Evolutionary conservation across 30 jellyfish, hydroid and myxozoan genomes (phyloP), one percentile per base, ranked within the genome.

Genomic region (Aurelia coerulea): DNA sequence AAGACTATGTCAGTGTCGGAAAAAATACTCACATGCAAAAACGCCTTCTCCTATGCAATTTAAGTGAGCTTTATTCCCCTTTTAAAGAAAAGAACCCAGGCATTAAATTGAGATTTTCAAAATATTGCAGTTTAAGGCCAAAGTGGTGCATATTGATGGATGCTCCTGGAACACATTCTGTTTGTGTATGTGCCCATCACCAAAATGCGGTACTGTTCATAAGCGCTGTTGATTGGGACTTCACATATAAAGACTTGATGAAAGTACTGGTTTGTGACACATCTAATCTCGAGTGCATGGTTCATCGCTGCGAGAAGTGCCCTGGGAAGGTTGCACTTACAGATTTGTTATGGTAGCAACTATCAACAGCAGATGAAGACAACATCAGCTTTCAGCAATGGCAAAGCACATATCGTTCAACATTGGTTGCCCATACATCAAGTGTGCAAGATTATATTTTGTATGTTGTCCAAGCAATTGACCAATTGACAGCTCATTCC

Each of bases 121-220:
- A 74, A 69, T 90, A 72, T 63, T 89, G 95, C 78, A 83, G 35
- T 32, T 69, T 80, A 58, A 58, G 97, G 80, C 96, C 97, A 17
- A 80, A 88, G 73, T 88, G 95, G 90, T 88, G 97, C 65, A 67
- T 81, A 29, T 58, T 89, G 18, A 69, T 91, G 10, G 90, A 90
- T 35, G 46, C 88, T 32, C 71, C 89, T 11, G 97, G 97, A 42
- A 81, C 95, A 34, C 97, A 82, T 75, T 89, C 91, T 60, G 97
- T 81, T 73, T 81, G 96, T 70, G 96, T 89, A 56, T 89, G 97
- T 62, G 23, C 90, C 60, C 50, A 42, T 46, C 97, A 89, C 59
- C 88, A 88, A 81, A 80, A 79, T 71, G 77, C 64, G 68, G 77
- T 69, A 16, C 80, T 81, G 68, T 35, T 89, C 19, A 62, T 89